Evolutionary conservation across 2,797 vertebrate species (phyloP).

Genomic region (Lepus oiostolus): DNA sequence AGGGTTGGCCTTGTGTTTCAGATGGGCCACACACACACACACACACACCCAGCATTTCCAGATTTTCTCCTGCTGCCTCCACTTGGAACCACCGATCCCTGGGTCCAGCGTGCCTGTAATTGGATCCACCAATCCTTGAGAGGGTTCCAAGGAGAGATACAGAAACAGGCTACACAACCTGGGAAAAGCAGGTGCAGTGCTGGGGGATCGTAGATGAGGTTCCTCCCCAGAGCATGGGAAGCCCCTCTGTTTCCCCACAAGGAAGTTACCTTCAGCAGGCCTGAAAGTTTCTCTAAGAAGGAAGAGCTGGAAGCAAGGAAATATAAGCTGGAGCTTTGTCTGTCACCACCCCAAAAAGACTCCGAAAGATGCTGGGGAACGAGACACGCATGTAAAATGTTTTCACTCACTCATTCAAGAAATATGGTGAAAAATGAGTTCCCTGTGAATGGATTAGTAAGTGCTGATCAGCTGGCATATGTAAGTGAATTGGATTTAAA

Average conservation of each 20-base stretch:
- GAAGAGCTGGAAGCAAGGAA: not conserved
- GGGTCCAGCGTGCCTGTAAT: not conserved
- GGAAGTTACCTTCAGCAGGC: not conserved
- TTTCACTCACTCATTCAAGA: not conserved
- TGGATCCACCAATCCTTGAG: not conserved
- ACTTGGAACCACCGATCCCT: no score
- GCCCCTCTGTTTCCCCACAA: not conserved
- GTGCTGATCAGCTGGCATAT: not conserved
- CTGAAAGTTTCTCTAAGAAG: not conserved
- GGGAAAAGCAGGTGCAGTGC: not conserved
- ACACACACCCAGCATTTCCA: not conserved
- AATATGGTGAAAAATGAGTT: not conserved
- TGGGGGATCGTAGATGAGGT: not conserved
- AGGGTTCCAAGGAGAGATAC: not conserved
- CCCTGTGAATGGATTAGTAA: not conserved
- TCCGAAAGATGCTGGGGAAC: not conserved
- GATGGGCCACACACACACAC: accelerated
- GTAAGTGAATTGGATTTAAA: constrained; percentile 9
- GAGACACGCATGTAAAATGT: accelerated
- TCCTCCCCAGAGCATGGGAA: not conserved
- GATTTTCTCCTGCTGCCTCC: not conserved
- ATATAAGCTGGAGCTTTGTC: not conserved
- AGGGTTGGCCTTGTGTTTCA: not conserved
- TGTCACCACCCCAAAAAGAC: not conserved
- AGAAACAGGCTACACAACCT: not conserved